Evolutionary conservation across 1,140 invertebrate genomes (phyloP), one percentile per base, ranked within the genome.

Genomic region (Zaprionus inermis): DNA sequence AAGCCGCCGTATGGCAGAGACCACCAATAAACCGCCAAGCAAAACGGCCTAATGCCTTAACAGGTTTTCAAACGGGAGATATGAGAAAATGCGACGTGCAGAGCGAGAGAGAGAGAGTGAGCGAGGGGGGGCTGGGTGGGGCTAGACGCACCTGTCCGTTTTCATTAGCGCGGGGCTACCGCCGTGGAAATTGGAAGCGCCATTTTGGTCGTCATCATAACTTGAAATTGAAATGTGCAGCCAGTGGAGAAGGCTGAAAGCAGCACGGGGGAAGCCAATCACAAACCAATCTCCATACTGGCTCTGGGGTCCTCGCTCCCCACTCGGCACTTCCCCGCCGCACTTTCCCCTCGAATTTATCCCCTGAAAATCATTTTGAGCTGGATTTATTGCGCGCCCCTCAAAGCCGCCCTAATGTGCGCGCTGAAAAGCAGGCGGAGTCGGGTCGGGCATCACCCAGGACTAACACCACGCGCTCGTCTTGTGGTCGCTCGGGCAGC

Each of bases 361-460:
- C 41, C 58, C 72, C 60, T 52, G 49, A 84, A 84, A 84, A 84
- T 86, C 82, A 86, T 81, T 86, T 85, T 55, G 78, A 88, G 74
- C 82, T 75, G 83, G 82, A 85, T 85, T 85, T 85, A 85, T 85
- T 82, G 83, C 82, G 65, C 64, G 49, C 56, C 63, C 41, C 30
- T 52, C 73, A 79, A 79, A 84, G 79, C 76, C 72, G 59, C 76
- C 83, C 83, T 86, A 86, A 88, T 86, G 82, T 86, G 81, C 61
- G 65, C 82, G 83, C 79, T 82, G 82, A 88, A 82, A 79, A 72
- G 38, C 68, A 24, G 20, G 41, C n/a, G 18, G 22, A 59, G 57
- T 30, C 32, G 28, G 6, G 57, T 30, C 32, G 28, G 6, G 14
- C 20, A 46, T 24, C 20, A 49, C 3, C 18, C 11, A 9, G 18